A percentile compares a stretch with the other conserved stretches of the same genome.
Conservation (phyloP, 2,888 invertebrate genomes). For the Thera britannica region DNA sequence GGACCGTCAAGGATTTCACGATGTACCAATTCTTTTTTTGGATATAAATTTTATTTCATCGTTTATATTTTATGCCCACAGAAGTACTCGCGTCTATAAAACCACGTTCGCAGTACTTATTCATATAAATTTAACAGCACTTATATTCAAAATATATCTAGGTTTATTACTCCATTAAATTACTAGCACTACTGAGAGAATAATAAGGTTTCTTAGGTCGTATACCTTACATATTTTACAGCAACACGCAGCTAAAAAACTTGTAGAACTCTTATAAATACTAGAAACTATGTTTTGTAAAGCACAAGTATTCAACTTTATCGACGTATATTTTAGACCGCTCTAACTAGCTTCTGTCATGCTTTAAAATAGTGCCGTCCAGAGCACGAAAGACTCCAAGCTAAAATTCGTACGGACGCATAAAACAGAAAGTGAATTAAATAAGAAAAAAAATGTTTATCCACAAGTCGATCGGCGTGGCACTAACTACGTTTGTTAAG, state of each 20-base stretch:
- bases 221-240: no score
- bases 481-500: slow-evolving; percentile 23
- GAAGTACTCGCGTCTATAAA: slow-evolving; percentile 20
- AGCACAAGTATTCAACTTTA: no score
- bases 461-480: slow-evolving; percentile 7
- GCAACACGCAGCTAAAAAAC: no score
- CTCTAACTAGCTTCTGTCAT: no score
- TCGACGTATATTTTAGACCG: no score
- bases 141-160: slow-evolving; percentile 3
- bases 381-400: not conserved
- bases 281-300: no score
- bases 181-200: not conserved
- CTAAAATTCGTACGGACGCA: not conserved
- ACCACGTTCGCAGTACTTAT: not conserved
- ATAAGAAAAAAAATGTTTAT: slow-evolving; percentile 8
- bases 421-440: slow-evolving; percentile 22
- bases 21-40: slow-evolving; percentile 45
- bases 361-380: not conserved
- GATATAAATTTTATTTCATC: slow-evolving; percentile 45
- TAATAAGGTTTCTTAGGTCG: not conserved
- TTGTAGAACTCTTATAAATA: no score
- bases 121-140: slow-evolving; percentile 17
- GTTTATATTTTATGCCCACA: slow-evolving; percentile 23
- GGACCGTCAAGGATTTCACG: slow-evolving; percentile 37
- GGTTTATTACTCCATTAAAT: not conserved